Percentiles rank a stretch among this genome's conserved stretches.
Evolutionary conservation across 2,888 invertebrate genomes (phyloP).

Genomic region (Sarcophaga variegata): DNA sequence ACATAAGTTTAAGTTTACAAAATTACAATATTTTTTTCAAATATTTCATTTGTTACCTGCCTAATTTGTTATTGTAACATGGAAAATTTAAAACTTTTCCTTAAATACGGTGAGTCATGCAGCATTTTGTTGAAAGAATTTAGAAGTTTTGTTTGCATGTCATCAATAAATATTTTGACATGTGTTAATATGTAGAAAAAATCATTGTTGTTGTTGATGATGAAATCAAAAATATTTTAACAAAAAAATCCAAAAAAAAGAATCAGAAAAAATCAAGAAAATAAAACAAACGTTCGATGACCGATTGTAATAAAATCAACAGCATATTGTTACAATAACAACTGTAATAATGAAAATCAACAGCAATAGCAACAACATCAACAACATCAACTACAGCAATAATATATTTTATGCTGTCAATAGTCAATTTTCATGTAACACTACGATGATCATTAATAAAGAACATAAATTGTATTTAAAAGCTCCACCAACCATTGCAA

Average conservation of each 20-base stretch:
- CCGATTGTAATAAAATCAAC: conserved; percentile 26
- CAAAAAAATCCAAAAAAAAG: background rate
- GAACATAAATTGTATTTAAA: conserved; percentile 68
- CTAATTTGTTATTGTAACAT: too few species aligned
- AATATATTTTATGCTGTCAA: conserved; percentile 69
- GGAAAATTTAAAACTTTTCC: too few species aligned
- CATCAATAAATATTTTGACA: conserved; percentile 30
- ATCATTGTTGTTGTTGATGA: background rate
- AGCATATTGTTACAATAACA: conserved; percentile 11
- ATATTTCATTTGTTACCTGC: too few species aligned
- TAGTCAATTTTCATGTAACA: conserved; percentile 69
- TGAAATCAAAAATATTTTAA: conserved; percentile 26
- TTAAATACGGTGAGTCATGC: too few species aligned
- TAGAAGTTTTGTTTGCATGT: background rate
- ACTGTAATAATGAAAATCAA: conserved; percentile 8
- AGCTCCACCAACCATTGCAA: conserved; percentile 17
- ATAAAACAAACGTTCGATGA: conserved; percentile 25
- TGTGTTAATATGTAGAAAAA: background rate
- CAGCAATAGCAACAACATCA: conserved; percentile 3
- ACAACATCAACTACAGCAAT: conserved; percentile 43
- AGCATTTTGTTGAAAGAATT: too few species aligned
- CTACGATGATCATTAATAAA: conserved; percentile 69
- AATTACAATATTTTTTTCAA: too few species aligned
- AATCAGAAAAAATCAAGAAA: background rate
- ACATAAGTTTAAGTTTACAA: too few species aligned